Conservation (phyloP, 2,113 vertebrate species). For the Gymnocephalus cernua region DNA sequence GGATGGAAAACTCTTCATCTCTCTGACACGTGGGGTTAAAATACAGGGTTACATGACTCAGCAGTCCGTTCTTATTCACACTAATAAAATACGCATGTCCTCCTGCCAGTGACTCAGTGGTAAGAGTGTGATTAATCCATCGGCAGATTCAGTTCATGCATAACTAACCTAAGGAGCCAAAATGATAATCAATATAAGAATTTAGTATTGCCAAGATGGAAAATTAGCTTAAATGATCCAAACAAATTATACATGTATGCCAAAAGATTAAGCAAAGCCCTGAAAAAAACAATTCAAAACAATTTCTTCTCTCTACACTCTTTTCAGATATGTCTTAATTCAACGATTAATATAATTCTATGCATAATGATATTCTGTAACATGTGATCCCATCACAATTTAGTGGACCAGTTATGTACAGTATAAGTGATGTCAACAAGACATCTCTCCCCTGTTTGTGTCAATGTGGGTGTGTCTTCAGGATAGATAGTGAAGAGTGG, state of each 20-base stretch:
- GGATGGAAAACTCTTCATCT: conserved; percentile 15
- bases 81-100: conserved; percentile 37
- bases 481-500: neutral
- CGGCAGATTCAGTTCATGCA: neutral
- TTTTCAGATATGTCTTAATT: neutral
- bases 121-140: neutral
- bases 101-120: conserved; percentile 45
- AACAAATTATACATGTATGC: neutral
- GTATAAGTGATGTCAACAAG: neutral
- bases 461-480: conserved; percentile 7
- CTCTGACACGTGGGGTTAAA: neutral
- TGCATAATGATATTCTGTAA: neutral
- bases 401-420: neutral
- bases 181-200: neutral
- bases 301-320: neutral
- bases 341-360: neutral
- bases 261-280: neutral
- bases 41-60: conserved; percentile 8
- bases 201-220: neutral
- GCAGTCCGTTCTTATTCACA: conserved; percentile 7
- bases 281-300: neutral
- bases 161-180: neutral
- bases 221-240: neutral
- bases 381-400: neutral
- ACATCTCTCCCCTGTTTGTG: neutral